These are phyloP conservation scores for Martes martes DNA, from an alignment of 2,113 vertebrate species.

Conservation along the genomic window DNA sequence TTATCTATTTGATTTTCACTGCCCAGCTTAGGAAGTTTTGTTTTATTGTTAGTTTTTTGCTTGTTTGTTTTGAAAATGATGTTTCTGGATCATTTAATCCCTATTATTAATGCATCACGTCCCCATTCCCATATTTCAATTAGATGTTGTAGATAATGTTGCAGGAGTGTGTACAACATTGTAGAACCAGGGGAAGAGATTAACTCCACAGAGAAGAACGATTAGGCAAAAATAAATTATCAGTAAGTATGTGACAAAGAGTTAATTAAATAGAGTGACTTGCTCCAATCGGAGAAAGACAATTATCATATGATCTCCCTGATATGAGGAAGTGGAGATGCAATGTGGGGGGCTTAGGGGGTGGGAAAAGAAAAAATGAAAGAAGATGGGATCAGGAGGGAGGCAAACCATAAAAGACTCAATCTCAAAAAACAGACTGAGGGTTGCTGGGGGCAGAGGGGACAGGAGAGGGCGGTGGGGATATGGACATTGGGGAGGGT, in stretches of 20 bases:
- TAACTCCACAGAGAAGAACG: background rate
- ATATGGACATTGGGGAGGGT: no score
- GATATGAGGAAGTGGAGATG: no score
- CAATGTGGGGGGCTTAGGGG: no score
- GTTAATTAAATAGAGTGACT: background rate
- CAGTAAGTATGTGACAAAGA: background rate
- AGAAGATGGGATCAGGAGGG: no score
- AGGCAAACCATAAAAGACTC: no score
- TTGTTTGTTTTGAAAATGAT: background rate
- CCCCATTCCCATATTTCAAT: background rate
- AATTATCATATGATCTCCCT: no score
- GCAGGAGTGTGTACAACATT: background rate
- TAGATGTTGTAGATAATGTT: background rate
- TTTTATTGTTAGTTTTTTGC: background rate
- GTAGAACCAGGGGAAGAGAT: background rate
- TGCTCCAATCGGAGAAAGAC: background rate
- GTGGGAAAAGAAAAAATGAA: no score
- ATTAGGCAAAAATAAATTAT: background rate
- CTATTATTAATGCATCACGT: background rate
- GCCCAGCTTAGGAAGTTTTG: background rate
- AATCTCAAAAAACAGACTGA: no score
- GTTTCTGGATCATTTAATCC: background rate
- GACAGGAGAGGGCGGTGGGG: no score
- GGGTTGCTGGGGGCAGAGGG: no score
- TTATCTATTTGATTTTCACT: background rate